Base-by-base conservation (phyloP, 2,888 invertebrate genomes). In the Halictus quadricinctus region DNA sequence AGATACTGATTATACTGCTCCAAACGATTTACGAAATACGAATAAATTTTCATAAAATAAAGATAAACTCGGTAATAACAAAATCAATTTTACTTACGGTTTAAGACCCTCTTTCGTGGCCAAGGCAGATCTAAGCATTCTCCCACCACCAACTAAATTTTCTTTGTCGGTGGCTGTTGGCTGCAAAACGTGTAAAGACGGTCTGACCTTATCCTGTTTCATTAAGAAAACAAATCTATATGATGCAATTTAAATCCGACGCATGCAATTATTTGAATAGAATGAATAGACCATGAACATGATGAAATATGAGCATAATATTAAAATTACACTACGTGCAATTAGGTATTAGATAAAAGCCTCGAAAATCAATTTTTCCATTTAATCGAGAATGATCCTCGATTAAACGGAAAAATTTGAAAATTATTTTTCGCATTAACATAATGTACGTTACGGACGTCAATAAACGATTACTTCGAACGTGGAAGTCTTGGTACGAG, bases 151-250 rank as follows among this genome's bases (percentile, higher is more conserved):
- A 80, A 95, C 95, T 88, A 97, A 95, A 94, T 97, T 98, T 95
- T 98, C 97, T 93, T 97, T 97, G 92, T 97, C 97, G 74, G 95
- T 96, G 58, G 97, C 97, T 72, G 96, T 95, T 84, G 96, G 96
- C 94, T 98, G 97, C 87, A 98, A 94, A 48, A 96, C 96, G 95
- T 97, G 97, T n/a, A 98, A 95, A 43, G 97, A 96, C 94, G 96
- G 97, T 91, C 97, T 94, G 79, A 89, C 83, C 84, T 93, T 92
- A 80, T 91, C 91, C 90, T 92, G 89, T 79, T 88, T 77, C 7
- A 29, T 80, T 90, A 79, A 86, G 58, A 88, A 87, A 69, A 80
- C 13, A 83, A 83, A 82, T 75, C 77, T 72, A 76, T 80, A 83
- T 81, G 81, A 84, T 75, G 72, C 70, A 83, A 66, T 54, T 15